Base-by-base conservation (phyloP, 2,113 vertebrate species). In the Cyphomyrus discorhynchus region DNA sequence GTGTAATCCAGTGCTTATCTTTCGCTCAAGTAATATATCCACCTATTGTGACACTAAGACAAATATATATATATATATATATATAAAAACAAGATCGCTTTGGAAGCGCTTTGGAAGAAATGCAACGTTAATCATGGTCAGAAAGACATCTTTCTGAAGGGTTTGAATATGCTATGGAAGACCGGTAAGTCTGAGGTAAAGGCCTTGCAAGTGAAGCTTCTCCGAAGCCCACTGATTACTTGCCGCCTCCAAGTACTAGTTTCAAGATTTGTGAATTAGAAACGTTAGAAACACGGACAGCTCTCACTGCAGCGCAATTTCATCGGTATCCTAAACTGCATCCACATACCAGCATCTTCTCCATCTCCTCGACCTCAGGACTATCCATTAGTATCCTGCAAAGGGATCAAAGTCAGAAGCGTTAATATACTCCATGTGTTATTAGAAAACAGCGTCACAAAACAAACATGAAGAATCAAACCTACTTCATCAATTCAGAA, bases 291-390 rank as follows among this genome's bases (percentile, higher is more conserved):
- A 11, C n/a, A 70, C 9, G 27, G 27, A 31, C 27, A 39, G 15
- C 5, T 17, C 39, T 77, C 70, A 77, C 31, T 77, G 35, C 74
- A 80, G 35, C 15, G 11, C 13, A 80, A 19, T 87, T 87, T 53
- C 49, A 6, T 39, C 11, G 9, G 45, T 3, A 27, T 86, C 45
- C 9, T 86, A 52, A 52, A 86, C 3, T 15, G 10, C 49, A 52
- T 86, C 13, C 31, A 87, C 89, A 11, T 83, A 90, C 90, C 90
- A 90, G 86, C 13, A 90, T 90, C n/a, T 47, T 27, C 52, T 90
- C 86, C 5, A 90, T 50, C 35, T 88, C 90, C 19, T 90, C 86
- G 35, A 90, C 5, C 39, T 90, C 90, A 62, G 70, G 13, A 80
- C 87, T 82, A 42, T 88, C 86, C 70, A 46, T 35, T 24, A 88